Evolutionary conservation across 2,888 invertebrate species (phyloP).

Genomic region (Ochropleura plecta): DNA sequence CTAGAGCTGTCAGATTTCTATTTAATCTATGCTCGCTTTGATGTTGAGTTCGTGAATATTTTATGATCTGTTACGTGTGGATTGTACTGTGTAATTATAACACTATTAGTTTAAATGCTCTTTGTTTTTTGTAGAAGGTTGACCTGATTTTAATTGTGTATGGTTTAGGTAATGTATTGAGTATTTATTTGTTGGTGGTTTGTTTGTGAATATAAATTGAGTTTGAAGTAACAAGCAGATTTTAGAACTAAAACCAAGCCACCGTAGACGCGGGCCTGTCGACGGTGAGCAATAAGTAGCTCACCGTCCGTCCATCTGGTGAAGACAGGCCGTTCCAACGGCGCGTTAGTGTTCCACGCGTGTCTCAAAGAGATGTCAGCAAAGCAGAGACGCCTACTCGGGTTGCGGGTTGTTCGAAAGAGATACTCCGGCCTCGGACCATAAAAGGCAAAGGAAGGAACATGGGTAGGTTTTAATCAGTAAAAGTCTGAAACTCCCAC

Average conservation of each 20-base stretch:
- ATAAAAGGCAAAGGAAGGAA: no score
- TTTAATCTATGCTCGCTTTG: slow-evolving; percentile 64
- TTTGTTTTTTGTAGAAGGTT: slow-evolving; percentile 31
- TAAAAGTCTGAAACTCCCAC: no score
- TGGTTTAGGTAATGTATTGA: not conserved
- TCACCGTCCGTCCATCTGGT: no score
- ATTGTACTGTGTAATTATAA: slow-evolving; percentile 46
- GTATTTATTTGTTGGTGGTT: not conserved
- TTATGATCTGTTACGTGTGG: slow-evolving; percentile 58
- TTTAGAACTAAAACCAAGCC: not conserved
- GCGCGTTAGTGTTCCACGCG: no score
- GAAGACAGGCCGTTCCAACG: no score
- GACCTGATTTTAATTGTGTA: slow-evolving; percentile 34
- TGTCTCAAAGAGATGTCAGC: no score
- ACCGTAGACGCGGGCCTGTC: no score
- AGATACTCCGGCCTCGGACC: no score
- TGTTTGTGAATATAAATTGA: not conserved
- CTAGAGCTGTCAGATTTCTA: slow-evolving; percentile 67
- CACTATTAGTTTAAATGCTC: slow-evolving; percentile 35
- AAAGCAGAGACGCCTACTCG: no score
- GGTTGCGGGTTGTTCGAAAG: no score
- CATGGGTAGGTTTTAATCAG: no score
- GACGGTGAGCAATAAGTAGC: no score
- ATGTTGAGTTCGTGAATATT: slow-evolving; percentile 59
- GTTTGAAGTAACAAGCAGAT: not conserved